Conservation (phyloP, 1,140 invertebrate species). For the Babylonia areolata region DNA sequence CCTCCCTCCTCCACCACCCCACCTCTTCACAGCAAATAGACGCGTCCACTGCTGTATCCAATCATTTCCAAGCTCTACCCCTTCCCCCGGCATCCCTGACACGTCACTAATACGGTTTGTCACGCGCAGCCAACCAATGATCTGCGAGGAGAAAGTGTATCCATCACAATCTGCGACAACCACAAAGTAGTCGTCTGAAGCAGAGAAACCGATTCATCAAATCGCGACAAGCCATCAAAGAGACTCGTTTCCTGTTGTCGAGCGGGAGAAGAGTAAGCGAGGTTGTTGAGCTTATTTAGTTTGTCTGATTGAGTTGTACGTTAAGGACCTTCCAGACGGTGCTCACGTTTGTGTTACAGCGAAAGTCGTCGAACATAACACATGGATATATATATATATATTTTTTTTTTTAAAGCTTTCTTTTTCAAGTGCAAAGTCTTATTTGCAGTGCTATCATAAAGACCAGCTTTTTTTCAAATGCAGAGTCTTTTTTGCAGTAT, state of each 20-base stretch:
- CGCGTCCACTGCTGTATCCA: background rate
- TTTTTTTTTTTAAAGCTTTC: no score
- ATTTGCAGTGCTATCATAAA: no score
- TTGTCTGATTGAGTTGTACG: background rate
- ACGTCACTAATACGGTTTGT: slow-evolving; percentile 27
- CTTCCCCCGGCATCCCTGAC: slow-evolving; percentile 3
- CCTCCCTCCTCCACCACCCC: no score
- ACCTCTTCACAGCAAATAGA: slow-evolving; percentile 1
- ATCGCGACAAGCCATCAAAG: slow-evolving; percentile 27
- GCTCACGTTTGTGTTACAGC: background rate
- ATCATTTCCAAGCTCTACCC: background rate
- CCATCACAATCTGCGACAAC: slow-evolving; percentile 17
- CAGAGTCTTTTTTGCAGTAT: no score
- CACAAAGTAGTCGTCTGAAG: slow-evolving; percentile 22
- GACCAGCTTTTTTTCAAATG: no score
- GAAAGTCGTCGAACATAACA: background rate
- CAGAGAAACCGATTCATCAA: slow-evolving; percentile 19
- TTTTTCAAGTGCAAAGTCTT: no score
- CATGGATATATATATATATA: background rate
- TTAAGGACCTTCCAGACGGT: background rate
- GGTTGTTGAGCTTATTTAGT: background rate
- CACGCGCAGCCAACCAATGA: slow-evolving; percentile 14
- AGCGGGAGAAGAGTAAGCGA: background rate
- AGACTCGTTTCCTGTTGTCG: slow-evolving; percentile 5
- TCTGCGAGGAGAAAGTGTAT: slow-evolving; percentile 9